Base-by-base conservation (phyloP, 2,797 vertebrate genomes). In the Coregonus sp. region DNA sequence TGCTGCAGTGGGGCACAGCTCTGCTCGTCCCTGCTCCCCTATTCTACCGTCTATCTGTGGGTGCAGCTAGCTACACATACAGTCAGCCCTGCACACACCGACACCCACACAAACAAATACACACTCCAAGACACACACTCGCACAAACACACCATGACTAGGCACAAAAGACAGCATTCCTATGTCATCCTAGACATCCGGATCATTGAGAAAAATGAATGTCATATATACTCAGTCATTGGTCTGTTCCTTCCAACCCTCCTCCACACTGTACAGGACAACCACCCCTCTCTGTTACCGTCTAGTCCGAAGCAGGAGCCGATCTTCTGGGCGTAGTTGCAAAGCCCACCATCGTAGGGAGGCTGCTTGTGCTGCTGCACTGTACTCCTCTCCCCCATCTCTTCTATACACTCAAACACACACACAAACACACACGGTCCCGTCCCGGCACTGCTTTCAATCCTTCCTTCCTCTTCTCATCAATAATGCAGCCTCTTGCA, bases 311-410 rank as follows among this genome's bases (percentile, higher is more conserved):
- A 99, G 92, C 97, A 99, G 86, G 96, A 95, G 81, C 96, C 95
- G 92, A 99, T 95, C 93, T 95, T 98, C 94, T 97, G 97, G 84
- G 96, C 94, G 85, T 96, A 98, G 87, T 94, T 96, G 90, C 96
- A 99, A 67, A 98, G 89, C 84, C 94, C 92, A 15, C 94, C 92
- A 15, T 95, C 89, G 15, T 93, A 86, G 11, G 75, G 90, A 76
- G 91, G 93, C 87, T 83, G 92, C 91, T 91, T 91, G 91, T 67
- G 81, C 91, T 91, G 91, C 91, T 67, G 81, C 73, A 82, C 88
- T 63, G 89, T 74, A 76, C 87, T 87, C 89, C 91, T 92, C 82
- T 96, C 94, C 67, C 89, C 94, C 97, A 97, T 99, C 89, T 92
- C 90, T 92, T 74, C 79, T 47, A 47, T 11, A 47, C 40, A 47